Conservation (phyloP, 64 coral and sea anemone genomes). For the Stichodactyla helianthus region DNA sequence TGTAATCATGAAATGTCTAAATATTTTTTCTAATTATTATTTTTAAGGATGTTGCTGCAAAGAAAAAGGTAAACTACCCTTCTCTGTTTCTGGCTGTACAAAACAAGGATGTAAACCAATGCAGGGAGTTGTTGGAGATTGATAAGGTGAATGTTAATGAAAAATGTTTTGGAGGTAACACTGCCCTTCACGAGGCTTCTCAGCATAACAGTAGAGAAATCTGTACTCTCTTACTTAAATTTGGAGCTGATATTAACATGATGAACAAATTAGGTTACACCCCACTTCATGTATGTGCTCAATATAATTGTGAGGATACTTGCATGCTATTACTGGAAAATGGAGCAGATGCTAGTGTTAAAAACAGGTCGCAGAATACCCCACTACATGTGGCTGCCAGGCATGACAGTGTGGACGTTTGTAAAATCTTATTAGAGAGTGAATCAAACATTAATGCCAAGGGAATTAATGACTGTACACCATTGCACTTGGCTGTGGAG, state of each 20-base stretch:
- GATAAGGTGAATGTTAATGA: background rate
- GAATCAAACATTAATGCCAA: slow-evolving; percentile 33
- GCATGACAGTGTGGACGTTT: slow-evolving; percentile 11
- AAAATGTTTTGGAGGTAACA: background rate
- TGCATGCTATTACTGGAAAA: background rate
- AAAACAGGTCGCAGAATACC: background rate
- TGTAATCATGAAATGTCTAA: too few species aligned
- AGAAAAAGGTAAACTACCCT: background rate
- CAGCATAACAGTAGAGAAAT: background rate
- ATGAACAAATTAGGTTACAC: slow-evolving; percentile 4
- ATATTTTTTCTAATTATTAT: too few species aligned
- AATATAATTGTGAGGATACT: slow-evolving; percentile 1
- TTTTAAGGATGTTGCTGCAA: background rate
- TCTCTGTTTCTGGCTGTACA: background rate
- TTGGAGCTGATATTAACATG: slow-evolving; percentile 14
- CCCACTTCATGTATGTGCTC: slow-evolving; percentile 17
- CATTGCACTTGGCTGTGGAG: slow-evolving; percentile 26
- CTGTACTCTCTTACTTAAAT: background rate
- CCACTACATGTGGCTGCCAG: slow-evolving; percentile 36
- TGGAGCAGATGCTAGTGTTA: background rate
- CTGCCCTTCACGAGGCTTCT: slow-evolving; percentile 24
- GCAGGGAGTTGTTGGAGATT: background rate
- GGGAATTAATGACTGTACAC: slow-evolving; percentile 2
- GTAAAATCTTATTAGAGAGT: slow-evolving; percentile 16
- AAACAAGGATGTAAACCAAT: background rate